Percentiles rank a stretch among this genome's conserved stretches.
Conservation (phyloP, 2,797 vertebrate genomes). For the Lithobates pipiens region DNA sequence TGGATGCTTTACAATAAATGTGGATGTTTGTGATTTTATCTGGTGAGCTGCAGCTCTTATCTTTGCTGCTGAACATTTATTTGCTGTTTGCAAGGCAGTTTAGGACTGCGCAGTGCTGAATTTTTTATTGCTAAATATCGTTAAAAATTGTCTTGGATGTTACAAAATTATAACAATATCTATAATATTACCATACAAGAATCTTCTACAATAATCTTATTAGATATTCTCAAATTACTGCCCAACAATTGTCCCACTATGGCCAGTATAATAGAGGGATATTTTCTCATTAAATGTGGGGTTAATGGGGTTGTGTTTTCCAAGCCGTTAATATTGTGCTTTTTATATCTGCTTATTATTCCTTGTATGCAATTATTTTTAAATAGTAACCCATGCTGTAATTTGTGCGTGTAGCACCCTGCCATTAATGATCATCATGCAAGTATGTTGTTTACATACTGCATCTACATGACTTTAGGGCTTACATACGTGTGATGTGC, state of each 20-base stretch:
- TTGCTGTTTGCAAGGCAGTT: too few relatives aligned
- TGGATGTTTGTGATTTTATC: too few relatives aligned
- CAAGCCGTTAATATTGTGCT: slow-evolving; percentile 8
- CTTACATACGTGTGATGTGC: slow-evolving; percentile 19
- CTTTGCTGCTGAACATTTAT: too few relatives aligned
- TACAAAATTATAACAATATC: background rate
- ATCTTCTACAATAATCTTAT: background rate
- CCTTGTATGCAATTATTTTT: slow-evolving; percentile 6
- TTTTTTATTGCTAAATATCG: background rate
- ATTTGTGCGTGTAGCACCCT: slow-evolving; percentile 13
- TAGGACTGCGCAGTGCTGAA: background rate
- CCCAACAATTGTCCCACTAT: background rate
- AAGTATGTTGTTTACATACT: slow-evolving; percentile 18
- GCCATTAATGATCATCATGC: slow-evolving; percentile 26
- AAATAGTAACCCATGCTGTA: slow-evolving; percentile 23
- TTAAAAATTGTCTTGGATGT: background rate
- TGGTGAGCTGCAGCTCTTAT: too few relatives aligned
- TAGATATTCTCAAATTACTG: background rate
- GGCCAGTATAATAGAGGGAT: background rate
- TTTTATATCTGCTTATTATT: slow-evolving; percentile 10
- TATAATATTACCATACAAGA: background rate
- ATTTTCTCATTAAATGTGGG: background rate
- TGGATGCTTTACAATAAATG: too few relatives aligned
- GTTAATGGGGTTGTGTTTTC: slow-evolving; percentile 16
- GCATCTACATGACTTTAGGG: background rate